Evolutionary conservation across 2,888 invertebrate species (phyloP).

Genomic region (Augiades crinisus): DNA sequence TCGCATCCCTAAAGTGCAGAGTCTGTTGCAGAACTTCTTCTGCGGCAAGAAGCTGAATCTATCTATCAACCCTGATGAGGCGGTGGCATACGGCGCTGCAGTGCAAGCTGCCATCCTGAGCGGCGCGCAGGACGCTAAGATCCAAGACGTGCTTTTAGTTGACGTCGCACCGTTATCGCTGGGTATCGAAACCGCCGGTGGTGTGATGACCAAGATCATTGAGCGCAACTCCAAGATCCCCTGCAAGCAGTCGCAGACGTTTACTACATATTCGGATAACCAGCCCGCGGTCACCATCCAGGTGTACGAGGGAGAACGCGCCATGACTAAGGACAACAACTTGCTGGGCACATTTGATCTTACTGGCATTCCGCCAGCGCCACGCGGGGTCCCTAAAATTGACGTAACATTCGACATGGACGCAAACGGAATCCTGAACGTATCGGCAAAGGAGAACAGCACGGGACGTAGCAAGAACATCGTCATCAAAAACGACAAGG

Average conservation of each 20-base stretch:
- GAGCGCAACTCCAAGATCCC: constrained; percentile 84
- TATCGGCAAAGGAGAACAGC: constrained; percentile 84
- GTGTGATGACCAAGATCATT: constrained; percentile 86
- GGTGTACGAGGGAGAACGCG: constrained; percentile 86
- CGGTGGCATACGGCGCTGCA: constrained; percentile 87
- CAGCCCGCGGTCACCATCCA: constrained; percentile 85
- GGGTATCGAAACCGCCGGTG: constrained; percentile 87
- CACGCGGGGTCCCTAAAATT: constrained; percentile 84
- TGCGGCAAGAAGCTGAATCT: constrained; percentile 84
- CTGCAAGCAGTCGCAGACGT: constrained; percentile 83
- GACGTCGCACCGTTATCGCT: constrained; percentile 81
- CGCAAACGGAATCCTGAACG: constrained; percentile 90
- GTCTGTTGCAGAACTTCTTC: constrained; percentile 85
- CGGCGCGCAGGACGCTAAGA: constrained; percentile 84
- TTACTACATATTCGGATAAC: constrained; percentile 88
- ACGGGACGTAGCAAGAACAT: constrained; percentile 84
- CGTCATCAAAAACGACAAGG: constrained; percentile 88
- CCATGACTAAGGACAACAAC: constrained; percentile 87
- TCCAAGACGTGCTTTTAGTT: constrained; percentile 82
- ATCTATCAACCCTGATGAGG: constrained; percentile 88
- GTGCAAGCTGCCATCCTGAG: constrained; percentile 84
- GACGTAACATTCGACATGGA: constrained; percentile 88
- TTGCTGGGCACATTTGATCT: constrained; percentile 82
- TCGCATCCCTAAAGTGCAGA: constrained; percentile 87
- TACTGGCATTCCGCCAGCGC: constrained; percentile 87